phyloP scores from a whole-genome alignment of 2,888 invertebrate genomes.

The Dryadula phaetusa region DNA sequence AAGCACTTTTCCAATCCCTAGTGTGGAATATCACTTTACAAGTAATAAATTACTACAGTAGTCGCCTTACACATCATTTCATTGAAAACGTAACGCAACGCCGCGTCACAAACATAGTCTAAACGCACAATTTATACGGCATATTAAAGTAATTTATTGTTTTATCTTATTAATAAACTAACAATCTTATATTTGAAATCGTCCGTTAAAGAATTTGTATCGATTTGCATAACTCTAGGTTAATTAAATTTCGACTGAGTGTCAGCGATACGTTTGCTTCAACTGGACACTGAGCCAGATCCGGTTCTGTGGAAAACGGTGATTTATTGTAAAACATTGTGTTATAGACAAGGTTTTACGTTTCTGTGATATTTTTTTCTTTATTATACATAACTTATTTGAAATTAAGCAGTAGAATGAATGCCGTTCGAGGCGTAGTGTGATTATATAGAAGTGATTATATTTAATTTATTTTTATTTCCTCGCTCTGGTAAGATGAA shows the following conservation, averaged over 20 bases:
- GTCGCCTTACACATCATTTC: no score
- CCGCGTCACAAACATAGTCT: background rate
- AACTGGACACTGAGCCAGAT: background rate
- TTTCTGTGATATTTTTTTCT: background rate
- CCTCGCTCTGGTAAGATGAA: no score
- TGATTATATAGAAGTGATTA: no score
- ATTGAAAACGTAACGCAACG: no score
- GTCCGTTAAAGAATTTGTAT: conserved; percentile 28
- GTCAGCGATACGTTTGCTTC: conserved; percentile 20
- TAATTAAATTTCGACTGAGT: conserved; percentile 27
- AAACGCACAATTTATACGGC: background rate
- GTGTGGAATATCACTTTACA: no score
- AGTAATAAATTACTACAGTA: no score
- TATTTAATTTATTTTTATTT: no score
- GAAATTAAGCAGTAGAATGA: no score
- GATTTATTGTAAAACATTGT: background rate
- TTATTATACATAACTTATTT: conserved; percentile 4
- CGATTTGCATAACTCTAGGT: conserved; percentile 29
- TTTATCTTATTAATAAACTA: conserved; percentile 24
- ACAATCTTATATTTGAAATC: conserved; percentile 27
- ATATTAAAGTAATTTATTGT: conserved; percentile 23
- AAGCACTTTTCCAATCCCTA: no score
- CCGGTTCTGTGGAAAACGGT: conserved; percentile 12
- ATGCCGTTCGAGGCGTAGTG: no score
- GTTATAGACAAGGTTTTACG: background rate